These are phyloP conservation scores for Platysteira castanea DNA, from an alignment of 2,113 vertebrate genomes.

Conservation along the genomic window DNA sequence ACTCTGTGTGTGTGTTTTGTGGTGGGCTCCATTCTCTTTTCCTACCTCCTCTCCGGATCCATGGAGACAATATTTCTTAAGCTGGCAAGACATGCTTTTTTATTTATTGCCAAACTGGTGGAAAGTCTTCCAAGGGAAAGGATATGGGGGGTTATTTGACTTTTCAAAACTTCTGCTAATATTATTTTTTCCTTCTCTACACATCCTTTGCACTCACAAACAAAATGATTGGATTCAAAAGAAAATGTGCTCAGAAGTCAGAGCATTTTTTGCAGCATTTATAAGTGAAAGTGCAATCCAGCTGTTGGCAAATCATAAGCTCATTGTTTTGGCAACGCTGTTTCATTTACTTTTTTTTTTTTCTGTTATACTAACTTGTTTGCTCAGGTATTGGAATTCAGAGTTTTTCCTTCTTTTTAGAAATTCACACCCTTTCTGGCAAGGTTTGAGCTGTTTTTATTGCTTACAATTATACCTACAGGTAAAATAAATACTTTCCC, in stretches of 20 bases:
- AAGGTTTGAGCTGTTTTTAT: slow-evolving; percentile 65
- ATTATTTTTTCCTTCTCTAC: neutral
- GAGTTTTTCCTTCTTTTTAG: slow-evolving; percentile 69
- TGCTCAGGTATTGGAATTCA: slow-evolving; percentile 75
- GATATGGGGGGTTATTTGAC: neutral
- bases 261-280: slow-evolving; percentile 6
- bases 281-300: slow-evolving; percentile 60
- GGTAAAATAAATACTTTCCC: slow-evolving; percentile 76
- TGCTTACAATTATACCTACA: slow-evolving; percentile 73
- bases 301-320: slow-evolving; percentile 63
- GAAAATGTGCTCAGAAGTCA: slow-evolving; percentile 36
- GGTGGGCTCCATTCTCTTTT: neutral
- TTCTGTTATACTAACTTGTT: slow-evolving; percentile 68
- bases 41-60: neutral
- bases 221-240: neutral
- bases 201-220: neutral
- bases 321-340: slow-evolving; percentile 67
- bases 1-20: neutral
- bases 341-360: slow-evolving; percentile 42
- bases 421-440: slow-evolving; percentile 73
- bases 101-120: neutral
- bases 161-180: neutral
- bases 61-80: neutral
- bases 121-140: neutral
- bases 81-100: neutral